A percentile compares a stretch with the other conserved stretches of the same genome.
These are phyloP conservation scores for Danaus chrysippus DNA, from an alignment of 2,888 invertebrate genomes.

Conservation along the genomic window DNA sequence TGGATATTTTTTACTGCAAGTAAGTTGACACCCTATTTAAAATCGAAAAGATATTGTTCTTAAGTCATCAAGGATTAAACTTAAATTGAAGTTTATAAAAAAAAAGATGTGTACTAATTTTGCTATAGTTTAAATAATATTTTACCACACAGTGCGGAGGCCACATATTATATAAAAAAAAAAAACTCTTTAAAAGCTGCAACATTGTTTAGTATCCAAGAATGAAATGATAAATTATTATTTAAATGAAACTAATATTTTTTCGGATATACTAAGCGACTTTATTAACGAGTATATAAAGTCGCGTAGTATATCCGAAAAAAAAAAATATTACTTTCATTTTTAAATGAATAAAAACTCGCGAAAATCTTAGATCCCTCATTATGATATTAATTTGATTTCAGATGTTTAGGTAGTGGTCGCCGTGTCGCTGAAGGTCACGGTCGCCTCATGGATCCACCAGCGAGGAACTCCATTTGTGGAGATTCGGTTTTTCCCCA, in stretches of 20 bases:
- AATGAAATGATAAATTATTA: no score
- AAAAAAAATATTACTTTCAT: no score
- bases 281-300: no score
- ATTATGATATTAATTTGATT: conserved; percentile 22
- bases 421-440: conserved; percentile 82
- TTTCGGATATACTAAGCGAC: no score
- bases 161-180: no score
- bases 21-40: conserved; percentile 38
- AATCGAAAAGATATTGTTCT: not conserved
- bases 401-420: conserved; percentile 67
- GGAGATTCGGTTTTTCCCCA: conserved; percentile 96
- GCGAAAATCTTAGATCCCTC: not conserved
- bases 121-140: no score
- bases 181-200: no score
- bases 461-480: conserved; percentile 95
- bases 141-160: no score
- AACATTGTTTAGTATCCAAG: no score
- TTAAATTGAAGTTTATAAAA: not conserved
- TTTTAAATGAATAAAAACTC: not conserved
- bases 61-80: not conserved
- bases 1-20: conserved; percentile 75
- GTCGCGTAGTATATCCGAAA: no score
- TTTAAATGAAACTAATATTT: no score
- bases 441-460: conserved; percentile 95
- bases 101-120: no score